Conservation (phyloP, 2,113 vertebrate species). For the Pipra filicauda region DNA sequence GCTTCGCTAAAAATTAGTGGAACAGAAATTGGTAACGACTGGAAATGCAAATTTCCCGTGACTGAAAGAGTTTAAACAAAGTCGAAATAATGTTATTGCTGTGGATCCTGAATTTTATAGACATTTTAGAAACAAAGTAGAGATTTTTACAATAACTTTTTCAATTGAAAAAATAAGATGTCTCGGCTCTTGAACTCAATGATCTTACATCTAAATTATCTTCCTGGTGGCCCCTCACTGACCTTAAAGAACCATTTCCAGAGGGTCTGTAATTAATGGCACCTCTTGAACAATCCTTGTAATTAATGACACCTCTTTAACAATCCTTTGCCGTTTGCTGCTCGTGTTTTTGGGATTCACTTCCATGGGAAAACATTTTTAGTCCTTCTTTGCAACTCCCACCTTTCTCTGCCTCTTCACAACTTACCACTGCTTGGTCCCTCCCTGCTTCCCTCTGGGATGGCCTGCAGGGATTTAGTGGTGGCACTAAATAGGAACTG, state of each 20-base stretch:
- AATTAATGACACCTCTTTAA: no score
- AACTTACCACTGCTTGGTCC: background rate
- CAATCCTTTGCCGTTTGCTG: background rate
- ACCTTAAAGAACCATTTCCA: background rate
- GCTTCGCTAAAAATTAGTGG: background rate
- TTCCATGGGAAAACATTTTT: background rate
- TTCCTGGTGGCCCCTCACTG: background rate
- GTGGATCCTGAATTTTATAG: background rate
- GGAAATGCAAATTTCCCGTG: background rate
- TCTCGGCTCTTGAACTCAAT: no score
- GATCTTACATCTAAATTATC: background rate
- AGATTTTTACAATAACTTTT: background rate
- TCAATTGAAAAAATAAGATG: background rate
- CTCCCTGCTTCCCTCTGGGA: background rate
- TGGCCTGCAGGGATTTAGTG: background rate
- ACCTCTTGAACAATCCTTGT: no score
- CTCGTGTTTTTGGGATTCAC: background rate
- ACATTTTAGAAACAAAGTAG: background rate
- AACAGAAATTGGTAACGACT: background rate
- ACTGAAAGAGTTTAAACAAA: background rate
- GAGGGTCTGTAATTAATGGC: no score
- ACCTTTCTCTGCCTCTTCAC: accelerated
- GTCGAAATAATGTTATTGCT: background rate
- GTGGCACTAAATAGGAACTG: background rate
- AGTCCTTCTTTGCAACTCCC: background rate